Base-by-base conservation (phyloP, 2,113 vertebrate genomes). In the Urocolius indicus region DNA sequence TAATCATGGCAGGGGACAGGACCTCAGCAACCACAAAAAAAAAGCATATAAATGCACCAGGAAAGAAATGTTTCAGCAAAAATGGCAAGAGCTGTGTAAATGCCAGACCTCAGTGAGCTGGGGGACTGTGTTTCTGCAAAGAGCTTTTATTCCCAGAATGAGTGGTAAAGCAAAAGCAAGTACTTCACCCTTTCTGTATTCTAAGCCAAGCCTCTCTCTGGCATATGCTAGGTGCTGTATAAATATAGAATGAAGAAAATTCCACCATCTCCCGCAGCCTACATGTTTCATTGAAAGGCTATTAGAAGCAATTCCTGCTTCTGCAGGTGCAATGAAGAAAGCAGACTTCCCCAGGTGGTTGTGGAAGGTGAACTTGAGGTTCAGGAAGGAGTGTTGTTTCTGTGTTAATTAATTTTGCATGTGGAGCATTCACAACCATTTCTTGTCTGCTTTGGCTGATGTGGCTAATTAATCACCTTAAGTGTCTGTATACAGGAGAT, bases 391-490 rank as follows among this genome's bases (percentile, higher is more conserved):
- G 54, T 77, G 83, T 91, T 88, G 62, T 89, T 95, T 97, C 79
- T 91, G 75, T 89, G 75, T 95, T 98, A 97, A 98, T 98, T 97
- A 96, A 94, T 97, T 98, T 97, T 94, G 55, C 54, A 54, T 84
- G 94, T 97, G 94, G 94, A 95, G 79, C 92, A 93, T 96, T 96
- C 94, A 95, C 90, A 97, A 97, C 95, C 57, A 89, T 65, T 90
- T 94, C 92, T 95, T 95, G 94, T 94, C 89, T 94, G 77, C 92
- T 93, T 96, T 94, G 83, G 96, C 84, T 95, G 96, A 97, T 90
- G 89, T 93, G 95, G 74, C 89, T 97, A 97, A 98, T 98, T 98
- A 98, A 97, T 97, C 97, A 97, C 92, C 57, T 48, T 90, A 89
- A 95, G 72, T 96, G 89, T 97, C 96, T 97, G 89, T 96, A 97